phyloP scores from a whole-genome alignment of 2,888 invertebrate species.

The Pantelozetes paolii region DNA sequence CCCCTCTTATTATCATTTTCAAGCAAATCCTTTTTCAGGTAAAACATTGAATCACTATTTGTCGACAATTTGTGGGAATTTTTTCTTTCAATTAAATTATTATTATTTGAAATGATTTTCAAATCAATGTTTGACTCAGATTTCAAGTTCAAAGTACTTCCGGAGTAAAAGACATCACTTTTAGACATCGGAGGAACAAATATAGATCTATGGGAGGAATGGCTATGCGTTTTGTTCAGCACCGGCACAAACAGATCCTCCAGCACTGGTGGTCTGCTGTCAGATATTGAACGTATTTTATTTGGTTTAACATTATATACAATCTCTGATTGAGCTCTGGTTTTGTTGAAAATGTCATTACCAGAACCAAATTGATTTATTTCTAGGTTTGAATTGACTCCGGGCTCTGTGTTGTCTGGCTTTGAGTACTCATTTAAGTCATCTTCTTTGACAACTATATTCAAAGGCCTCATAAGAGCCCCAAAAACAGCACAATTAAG shows the following conservation, averaged over 20 bases:
- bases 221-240: neutral
- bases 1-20: neutral
- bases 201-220: conserved; percentile 34
- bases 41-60: neutral
- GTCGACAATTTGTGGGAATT: conserved; percentile 15
- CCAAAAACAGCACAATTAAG: conserved; percentile 52
- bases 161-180: conserved; percentile 96
- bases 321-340: neutral
- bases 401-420: neutral
- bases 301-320: neutral
- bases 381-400: neutral
- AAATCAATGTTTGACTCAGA: neutral
- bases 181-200: conserved; percentile 78
- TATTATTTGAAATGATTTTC: neutral
- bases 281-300: conserved; percentile 14
- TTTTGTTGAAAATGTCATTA: neutral
- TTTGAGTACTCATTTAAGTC: neutral
- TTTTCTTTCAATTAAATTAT: neutral
- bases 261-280: neutral
- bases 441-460: conserved; percentile 20
- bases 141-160: conserved; percentile 78
- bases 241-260: neutral
- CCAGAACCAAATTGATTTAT: neutral
- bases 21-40: neutral
- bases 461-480: conserved; percentile 56